These are phyloP conservation scores for Tragelaphus buxtoni DNA, from an alignment of 2,113 vertebrate genomes.

Conservation along the genomic window DNA sequence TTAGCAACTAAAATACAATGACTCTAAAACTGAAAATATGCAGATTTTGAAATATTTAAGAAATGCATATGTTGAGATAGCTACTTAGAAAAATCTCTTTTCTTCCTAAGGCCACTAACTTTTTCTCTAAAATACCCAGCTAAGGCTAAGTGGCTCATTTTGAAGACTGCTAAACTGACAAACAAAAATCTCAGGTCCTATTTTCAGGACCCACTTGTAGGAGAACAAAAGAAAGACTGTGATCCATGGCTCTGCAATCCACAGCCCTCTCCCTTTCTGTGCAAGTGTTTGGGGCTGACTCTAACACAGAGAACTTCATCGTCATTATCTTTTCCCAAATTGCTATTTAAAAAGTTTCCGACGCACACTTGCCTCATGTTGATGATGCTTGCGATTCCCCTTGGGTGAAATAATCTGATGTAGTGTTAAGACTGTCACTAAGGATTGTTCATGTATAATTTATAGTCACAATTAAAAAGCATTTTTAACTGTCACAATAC, in stretches of 20 bases:
- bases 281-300: neutral
- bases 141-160: neutral
- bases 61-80: neutral
- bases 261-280: neutral
- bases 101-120: neutral
- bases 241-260: neutral
- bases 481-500: slow-evolving; percentile 87
- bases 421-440: slow-evolving; percentile 81
- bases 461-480: slow-evolving; percentile 87
- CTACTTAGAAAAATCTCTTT: neutral
- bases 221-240: neutral
- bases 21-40: neutral
- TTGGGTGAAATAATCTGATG: slow-evolving; percentile 76
- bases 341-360: slow-evolving; percentile 51
- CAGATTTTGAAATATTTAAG: neutral
- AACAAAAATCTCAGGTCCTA: neutral
- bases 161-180: neutral
- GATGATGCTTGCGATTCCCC: slow-evolving; percentile 56
- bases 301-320: neutral
- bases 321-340: slow-evolving; percentile 31
- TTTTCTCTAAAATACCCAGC: neutral
- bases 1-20: neutral
- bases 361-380: slow-evolving; percentile 40
- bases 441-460: slow-evolving; percentile 86
- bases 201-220: neutral